Conservation (phyloP, 2,888 invertebrate species). For the Drosophila picticornis region DNA sequence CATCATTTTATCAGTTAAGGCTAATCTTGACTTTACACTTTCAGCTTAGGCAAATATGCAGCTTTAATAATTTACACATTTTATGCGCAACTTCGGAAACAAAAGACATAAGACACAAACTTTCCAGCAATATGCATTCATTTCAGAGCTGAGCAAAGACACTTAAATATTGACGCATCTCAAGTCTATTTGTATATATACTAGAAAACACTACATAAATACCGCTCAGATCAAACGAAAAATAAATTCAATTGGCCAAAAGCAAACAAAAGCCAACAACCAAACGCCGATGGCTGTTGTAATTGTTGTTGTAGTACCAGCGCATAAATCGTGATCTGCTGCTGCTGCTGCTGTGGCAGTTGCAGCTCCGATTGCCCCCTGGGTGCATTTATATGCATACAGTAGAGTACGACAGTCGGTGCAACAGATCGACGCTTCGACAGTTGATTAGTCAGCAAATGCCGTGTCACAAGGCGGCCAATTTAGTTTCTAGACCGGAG, state of each 20-base stretch:
- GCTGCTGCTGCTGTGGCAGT: conserved; percentile 27
- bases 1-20: conserved; percentile 1
- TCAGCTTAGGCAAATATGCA: conserved; percentile 13
- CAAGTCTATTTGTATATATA: neutral
- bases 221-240: conserved; percentile 42
- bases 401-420: conserved; percentile 18
- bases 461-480: conserved; percentile 54
- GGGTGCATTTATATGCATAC: conserved; percentile 34
- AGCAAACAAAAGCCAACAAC: conserved; percentile 21
- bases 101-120: conserved; percentile 70
- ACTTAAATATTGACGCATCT: conserved; percentile 32
- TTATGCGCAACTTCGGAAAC: conserved; percentile 14
- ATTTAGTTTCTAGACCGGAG: conserved; percentile 60
- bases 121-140: conserved; percentile 23
- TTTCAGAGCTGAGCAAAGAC: conserved; percentile 22
- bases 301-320: conserved; percentile 35
- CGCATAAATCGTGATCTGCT: conserved; percentile 52
- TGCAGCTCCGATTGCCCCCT: conserved; percentile 44
- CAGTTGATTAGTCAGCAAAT: conserved; percentile 60
- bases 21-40: conserved; percentile 19
- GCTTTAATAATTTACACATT: neutral
- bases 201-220: conserved; percentile 18
- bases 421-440: conserved; percentile 49
- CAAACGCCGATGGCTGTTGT: conserved; percentile 40
- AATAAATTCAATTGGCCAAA: conserved; percentile 51